Evolutionary conservation across 2,888 invertebrate species (phyloP).

Genomic region (Amphimallon solstitiale): DNA sequence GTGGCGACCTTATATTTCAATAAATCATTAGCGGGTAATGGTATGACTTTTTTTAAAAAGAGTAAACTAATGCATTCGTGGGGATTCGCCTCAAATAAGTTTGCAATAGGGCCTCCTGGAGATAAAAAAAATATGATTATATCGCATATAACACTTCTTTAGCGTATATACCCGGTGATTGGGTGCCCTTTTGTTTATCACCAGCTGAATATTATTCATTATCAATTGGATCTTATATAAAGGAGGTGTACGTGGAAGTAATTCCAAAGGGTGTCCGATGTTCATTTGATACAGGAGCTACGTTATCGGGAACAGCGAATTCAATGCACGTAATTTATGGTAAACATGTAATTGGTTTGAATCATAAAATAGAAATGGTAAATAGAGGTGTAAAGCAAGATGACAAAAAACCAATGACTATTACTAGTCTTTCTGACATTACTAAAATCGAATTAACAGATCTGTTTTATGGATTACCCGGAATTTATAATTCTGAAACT

Average conservation of each 20-base stretch:
- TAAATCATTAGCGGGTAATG: too few relatives aligned
- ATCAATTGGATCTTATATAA: background rate
- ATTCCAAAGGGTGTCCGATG: conserved; percentile 14
- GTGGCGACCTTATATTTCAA: too few relatives aligned
- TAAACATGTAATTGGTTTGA: conserved; percentile 9
- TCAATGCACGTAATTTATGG: conserved; percentile 13
- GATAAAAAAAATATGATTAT: background rate
- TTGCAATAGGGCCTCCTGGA: too few relatives aligned
- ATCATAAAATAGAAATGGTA: background rate
- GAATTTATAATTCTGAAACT: too few relatives aligned
- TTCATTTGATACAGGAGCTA: background rate
- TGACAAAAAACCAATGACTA: too few relatives aligned
- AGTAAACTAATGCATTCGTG: too few relatives aligned
- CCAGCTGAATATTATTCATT: background rate
- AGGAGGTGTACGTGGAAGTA: background rate
- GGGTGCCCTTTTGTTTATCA: conserved; percentile 6
- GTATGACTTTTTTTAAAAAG: too few relatives aligned
- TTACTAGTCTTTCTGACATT: too few relatives aligned
- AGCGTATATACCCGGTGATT: conserved; percentile 3
- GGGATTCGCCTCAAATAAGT: too few relatives aligned
- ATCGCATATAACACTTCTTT: background rate
- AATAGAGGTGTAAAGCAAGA: background rate
- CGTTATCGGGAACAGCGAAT: conserved; percentile 2
- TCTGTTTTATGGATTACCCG: too few relatives aligned
- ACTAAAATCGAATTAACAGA: too few relatives aligned